These are phyloP conservation scores for Piprites chloris DNA, from an alignment of 2,113 vertebrate species.

Conservation along the genomic window DNA sequence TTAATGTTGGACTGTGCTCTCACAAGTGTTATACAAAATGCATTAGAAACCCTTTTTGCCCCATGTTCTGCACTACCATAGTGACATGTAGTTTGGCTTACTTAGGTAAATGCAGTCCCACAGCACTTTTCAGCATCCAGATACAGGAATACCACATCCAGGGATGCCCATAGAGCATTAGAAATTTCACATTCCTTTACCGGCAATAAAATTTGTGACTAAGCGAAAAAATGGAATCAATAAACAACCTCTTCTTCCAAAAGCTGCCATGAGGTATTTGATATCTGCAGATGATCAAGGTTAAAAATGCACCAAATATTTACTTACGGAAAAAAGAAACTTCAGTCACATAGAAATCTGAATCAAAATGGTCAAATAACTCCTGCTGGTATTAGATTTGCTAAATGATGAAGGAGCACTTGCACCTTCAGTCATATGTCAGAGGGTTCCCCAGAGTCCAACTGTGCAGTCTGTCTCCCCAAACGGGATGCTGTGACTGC, in stretches of 20 bases:
- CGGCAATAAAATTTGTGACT: constrained; percentile 34
- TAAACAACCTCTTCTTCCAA: constrained; percentile 11
- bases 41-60: neutral
- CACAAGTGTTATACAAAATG: neutral
- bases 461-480: neutral
- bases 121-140: neutral
- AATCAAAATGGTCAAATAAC: neutral
- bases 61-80: neutral
- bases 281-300: neutral
- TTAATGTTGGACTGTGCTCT: neutral
- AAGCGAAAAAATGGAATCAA: constrained; percentile 18
- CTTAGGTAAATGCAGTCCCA: neutral
- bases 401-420: neutral
- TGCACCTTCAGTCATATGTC: neutral
- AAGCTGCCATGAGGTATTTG: constrained; percentile 24
- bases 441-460: neutral
- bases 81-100: neutral
- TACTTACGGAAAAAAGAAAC: neutral
- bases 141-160: neutral
- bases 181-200: constrained; percentile 12
- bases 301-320: constrained; percentile 1
- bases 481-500: neutral
- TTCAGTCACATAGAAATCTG: neutral
- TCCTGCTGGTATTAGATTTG: neutral
- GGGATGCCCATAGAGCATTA: neutral